Evolutionary conservation across 2,888 invertebrate species (phyloP).

Genomic region (Stenurella melanura): DNA sequence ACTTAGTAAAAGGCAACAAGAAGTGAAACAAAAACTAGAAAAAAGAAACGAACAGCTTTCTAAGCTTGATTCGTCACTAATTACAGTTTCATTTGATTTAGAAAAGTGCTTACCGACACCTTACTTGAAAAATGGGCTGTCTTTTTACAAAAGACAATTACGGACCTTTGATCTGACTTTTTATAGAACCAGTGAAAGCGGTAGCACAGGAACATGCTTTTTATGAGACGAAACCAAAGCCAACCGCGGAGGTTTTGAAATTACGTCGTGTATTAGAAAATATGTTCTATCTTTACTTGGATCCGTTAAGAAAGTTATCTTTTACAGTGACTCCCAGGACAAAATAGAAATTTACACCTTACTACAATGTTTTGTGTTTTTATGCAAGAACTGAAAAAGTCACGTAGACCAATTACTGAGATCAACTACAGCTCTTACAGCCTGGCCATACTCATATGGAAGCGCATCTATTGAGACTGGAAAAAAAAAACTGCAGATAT

Average conservation of each 20-base stretch:
- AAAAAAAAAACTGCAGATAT: conserved; percentile 27
- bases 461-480: conserved; percentile 31
- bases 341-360: background rate
- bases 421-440: conserved; percentile 29
- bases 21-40: too few relatives aligned
- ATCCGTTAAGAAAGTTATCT: conserved; percentile 2
- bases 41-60: background rate
- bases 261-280: background rate
- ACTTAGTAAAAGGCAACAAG: too few relatives aligned
- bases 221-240: conserved; percentile 8
- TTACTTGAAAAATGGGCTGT: background rate
- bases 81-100: background rate
- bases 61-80: background rate
- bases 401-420: background rate
- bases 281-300: background rate
- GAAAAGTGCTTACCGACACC: background rate
- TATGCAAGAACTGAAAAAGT: background rate
- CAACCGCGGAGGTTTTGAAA: background rate
- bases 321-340: background rate
- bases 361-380: conserved; percentile 6
- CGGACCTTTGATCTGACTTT: background rate
- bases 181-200: background rate
- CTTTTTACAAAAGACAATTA: background rate
- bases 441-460: conserved; percentile 38
- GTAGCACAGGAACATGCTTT: background rate